A percentile compares a stretch with the other conserved stretches of the same genome.
Evolutionary conservation across 92 coral and sea anemone species (phyloP).

Genomic region (Phenganax subtilis): DNA sequence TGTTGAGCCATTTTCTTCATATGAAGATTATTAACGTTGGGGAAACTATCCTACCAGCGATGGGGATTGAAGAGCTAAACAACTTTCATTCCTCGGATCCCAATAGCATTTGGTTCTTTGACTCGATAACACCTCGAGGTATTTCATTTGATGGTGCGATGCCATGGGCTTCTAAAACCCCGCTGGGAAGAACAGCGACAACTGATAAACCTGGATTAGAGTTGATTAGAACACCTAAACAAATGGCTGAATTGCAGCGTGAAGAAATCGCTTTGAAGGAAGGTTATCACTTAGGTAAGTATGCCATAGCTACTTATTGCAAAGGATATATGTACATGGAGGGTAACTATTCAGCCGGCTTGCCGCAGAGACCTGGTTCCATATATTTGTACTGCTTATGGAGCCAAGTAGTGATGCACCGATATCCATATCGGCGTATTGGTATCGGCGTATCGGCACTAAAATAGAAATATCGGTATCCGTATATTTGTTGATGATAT

Average conservation of each 20-base stretch:
- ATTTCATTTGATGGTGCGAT: slow-evolving; percentile 34
- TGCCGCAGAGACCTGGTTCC: too few relatives aligned
- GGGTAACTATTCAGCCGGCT: too few relatives aligned
- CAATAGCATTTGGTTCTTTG: slow-evolving; percentile 20
- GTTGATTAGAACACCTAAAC: slow-evolving; percentile 28
- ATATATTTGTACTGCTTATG: too few relatives aligned
- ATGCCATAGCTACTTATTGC: too few relatives aligned
- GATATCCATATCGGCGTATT: too few relatives aligned
- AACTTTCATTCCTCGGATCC: slow-evolving; percentile 23
- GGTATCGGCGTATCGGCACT: too few relatives aligned
- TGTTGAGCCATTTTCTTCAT: slow-evolving; percentile 26
- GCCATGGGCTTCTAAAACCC: slow-evolving; percentile 38
- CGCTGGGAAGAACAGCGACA: slow-evolving; percentile 33
- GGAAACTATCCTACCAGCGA: slow-evolving; percentile 30
- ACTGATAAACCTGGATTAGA: slow-evolving; percentile 21
- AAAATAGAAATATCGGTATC: too few relatives aligned
- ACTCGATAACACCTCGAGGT: slow-evolving; percentile 27
- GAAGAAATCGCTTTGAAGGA: slow-evolving; percentile 31
- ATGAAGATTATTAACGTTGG: slow-evolving; percentile 22
- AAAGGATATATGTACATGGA: too few relatives aligned
- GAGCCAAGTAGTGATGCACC: too few relatives aligned
- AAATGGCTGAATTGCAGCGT: slow-evolving; percentile 32
- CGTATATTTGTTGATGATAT: too few relatives aligned
- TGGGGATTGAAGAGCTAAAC: slow-evolving; percentile 21
- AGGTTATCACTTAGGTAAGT: slow-evolving; percentile 23